Conservation (phyloP, 2,797 vertebrate species). For the Odontamblyopus rebecca region DNA sequence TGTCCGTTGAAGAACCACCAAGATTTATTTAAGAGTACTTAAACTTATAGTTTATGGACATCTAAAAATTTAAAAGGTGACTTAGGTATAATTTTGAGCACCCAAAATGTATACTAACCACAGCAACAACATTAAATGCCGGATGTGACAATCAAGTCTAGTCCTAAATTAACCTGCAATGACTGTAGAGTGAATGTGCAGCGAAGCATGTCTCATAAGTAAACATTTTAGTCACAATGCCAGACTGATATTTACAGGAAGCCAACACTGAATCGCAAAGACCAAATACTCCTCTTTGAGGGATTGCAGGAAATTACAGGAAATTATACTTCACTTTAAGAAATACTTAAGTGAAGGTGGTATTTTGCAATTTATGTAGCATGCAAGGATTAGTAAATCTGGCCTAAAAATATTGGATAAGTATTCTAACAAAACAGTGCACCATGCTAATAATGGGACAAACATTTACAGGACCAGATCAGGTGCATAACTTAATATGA, state of each 20-base stretch:
- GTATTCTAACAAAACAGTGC: background rate
- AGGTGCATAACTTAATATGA: slow-evolving; percentile 38
- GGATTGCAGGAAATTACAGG: slow-evolving; percentile 28
- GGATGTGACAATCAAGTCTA: background rate
- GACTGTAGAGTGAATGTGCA: slow-evolving; percentile 26
- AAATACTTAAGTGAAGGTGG: slow-evolving; percentile 21
- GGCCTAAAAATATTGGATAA: background rate
- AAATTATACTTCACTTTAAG: slow-evolving; percentile 38
- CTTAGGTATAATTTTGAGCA: background rate
- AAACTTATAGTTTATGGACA: background rate
- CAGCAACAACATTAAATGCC: background rate
- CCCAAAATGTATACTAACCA: background rate
- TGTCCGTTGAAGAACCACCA: background rate
- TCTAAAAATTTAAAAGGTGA: background rate
- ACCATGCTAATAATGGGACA: background rate
- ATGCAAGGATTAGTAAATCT: background rate
- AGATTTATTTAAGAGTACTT: background rate
- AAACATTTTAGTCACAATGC: slow-evolving; percentile 11
- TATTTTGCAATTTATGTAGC: slow-evolving; percentile 7
- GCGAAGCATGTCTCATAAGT: slow-evolving; percentile 13
- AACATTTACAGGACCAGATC: slow-evolving; percentile 15
- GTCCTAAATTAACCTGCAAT: slow-evolving; percentile 18
- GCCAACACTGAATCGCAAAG: slow-evolving; percentile 45
- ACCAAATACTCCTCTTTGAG: slow-evolving; percentile 46
- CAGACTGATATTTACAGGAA: slow-evolving; percentile 46